Percentiles rank a stretch among this genome's conserved stretches.
phyloP scores from a whole-genome alignment of 2,113 vertebrate genomes.

The Carlito syrichta region DNA sequence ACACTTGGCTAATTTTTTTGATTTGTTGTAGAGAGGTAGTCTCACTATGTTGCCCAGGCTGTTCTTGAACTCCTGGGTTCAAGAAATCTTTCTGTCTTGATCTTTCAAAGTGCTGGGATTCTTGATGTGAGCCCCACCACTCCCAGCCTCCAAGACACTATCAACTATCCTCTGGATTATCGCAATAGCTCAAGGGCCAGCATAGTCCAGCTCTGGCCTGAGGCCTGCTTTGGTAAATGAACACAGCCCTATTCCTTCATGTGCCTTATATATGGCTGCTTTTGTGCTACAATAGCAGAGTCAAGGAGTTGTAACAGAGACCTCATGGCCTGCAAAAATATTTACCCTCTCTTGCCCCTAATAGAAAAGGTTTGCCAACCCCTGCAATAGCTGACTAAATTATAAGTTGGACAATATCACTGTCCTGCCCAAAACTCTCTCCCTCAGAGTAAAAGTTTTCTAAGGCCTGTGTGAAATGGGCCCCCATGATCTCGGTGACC shows the following conservation, averaged over 20 bases:
- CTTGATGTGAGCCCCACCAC: too few species aligned
- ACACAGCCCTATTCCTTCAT: neutral
- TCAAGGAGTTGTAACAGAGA: neutral
- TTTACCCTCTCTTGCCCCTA: neutral
- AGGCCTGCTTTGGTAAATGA: neutral
- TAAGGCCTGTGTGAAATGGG: neutral
- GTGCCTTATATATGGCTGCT: neutral
- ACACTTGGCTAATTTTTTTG: too few species aligned
- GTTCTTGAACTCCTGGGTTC: too few species aligned
- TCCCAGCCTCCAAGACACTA: neutral
- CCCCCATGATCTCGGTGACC: neutral
- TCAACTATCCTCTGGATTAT: neutral
- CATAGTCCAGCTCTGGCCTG: neutral
- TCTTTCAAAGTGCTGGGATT: too few species aligned
- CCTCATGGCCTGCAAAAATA: neutral
- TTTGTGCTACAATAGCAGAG: neutral
- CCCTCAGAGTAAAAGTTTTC: neutral
- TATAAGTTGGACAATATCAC: neutral
- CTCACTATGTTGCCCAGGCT: too few species aligned
- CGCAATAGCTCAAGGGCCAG: neutral
- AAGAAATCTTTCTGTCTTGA: too few species aligned
- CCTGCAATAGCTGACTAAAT: neutral
- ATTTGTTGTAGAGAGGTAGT: too few species aligned
- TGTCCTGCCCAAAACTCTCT: neutral
- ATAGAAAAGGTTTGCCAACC: neutral